Conservation (phyloP, 2,113 vertebrate species). For the Myiagra hebetior region DNA sequence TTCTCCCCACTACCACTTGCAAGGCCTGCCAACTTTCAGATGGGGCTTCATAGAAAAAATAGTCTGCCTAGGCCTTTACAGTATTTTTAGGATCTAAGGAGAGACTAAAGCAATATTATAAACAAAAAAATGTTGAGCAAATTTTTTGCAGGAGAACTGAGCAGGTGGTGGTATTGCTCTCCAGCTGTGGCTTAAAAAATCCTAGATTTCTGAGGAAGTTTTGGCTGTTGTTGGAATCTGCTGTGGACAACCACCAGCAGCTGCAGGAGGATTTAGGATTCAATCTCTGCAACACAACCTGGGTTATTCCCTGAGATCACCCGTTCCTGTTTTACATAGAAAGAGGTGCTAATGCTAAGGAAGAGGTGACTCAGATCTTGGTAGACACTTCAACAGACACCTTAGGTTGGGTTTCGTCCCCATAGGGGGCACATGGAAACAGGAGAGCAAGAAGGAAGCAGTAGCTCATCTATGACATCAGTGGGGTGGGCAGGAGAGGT, state of each 20-base stretch:
- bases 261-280: fast-evolving
- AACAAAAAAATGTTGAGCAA: fast-evolving
- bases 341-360: not conserved
- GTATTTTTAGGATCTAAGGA: not conserved
- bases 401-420: not conserved
- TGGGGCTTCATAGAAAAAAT: not conserved
- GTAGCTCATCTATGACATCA: not conserved
- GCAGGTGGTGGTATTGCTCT: not conserved
- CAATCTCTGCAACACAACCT: not conserved
- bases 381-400: not conserved
- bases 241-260: not conserved
- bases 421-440: fast-evolving
- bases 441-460: not conserved
- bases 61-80: not conserved
- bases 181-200: not conserved
- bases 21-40: not conserved
- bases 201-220: not conserved
- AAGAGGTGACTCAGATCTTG: not conserved
- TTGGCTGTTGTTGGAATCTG: not conserved
- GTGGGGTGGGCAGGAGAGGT: not conserved
- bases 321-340: not conserved
- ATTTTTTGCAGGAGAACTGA: not conserved
- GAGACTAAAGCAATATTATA: not conserved
- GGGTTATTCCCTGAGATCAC: not conserved
- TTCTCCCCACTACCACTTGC: not conserved